phyloP scores from a whole-genome alignment of 2,113 vertebrate species.

The Ceratotherium simum region DNA sequence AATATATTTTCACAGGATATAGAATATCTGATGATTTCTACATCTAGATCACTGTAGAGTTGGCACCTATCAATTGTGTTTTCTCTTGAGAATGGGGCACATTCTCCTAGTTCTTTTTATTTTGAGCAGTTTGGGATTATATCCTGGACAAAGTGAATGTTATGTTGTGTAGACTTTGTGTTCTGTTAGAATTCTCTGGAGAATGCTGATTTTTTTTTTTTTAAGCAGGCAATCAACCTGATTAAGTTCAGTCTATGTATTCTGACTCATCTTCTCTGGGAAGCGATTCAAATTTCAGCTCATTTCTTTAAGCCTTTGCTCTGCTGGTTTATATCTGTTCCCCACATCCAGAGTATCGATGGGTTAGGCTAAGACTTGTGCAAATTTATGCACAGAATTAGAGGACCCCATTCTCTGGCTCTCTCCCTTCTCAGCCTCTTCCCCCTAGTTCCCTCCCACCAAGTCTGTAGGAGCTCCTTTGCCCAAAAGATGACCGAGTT shows the following conservation, averaged over 20 bases:
- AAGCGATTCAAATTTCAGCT: not conserved
- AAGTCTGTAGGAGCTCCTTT: not conserved
- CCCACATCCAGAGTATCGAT: not conserved
- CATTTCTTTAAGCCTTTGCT: not conserved
- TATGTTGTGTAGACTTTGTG: not conserved
- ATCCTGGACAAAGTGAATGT: not conserved
- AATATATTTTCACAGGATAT: not conserved
- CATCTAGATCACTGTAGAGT: not conserved
- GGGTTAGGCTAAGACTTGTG: not conserved
- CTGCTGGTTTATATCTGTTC: not conserved
- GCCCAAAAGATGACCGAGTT: not conserved
- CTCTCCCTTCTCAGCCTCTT: not conserved
- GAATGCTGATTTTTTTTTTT: not conserved
- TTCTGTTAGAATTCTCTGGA: not conserved
- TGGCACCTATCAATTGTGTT: not conserved
- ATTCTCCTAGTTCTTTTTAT: not conserved
- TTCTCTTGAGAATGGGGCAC: not conserved
- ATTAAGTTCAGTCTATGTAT: not conserved
- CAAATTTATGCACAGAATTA: not conserved
- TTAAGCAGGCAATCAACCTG: not conserved
- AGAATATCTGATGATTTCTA: not conserved
- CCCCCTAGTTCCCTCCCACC: not conserved
- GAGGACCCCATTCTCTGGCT: not conserved
- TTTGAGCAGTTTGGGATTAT: not conserved
- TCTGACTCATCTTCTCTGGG: not conserved